Percentiles rank a stretch among this genome's conserved stretches.
Conservation (phyloP, 2,113 vertebrate species). For the Vidua chalybeata region DNA sequence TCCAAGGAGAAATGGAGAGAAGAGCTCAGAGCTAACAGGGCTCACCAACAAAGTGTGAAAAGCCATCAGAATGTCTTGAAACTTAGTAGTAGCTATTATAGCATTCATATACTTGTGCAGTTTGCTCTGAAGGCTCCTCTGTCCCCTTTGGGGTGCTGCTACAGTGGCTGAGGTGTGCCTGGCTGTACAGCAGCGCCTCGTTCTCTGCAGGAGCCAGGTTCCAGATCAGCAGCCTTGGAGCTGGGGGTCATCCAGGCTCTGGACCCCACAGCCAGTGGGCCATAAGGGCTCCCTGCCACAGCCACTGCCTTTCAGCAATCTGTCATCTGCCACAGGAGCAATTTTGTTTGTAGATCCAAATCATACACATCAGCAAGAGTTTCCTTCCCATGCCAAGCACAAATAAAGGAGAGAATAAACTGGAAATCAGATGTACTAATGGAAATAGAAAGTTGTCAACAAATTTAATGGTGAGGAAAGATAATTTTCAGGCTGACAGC, state of each 20-base stretch:
- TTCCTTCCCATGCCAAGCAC: neutral
- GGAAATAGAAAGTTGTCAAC: neutral
- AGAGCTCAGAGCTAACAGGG: neutral
- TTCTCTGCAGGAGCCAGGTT: neutral
- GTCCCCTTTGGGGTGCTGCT: neutral
- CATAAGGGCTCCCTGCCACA: neutral
- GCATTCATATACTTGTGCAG: neutral
- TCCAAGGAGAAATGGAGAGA: neutral
- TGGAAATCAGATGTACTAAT: neutral
- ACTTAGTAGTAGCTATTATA: neutral
- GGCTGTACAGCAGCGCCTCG: neutral
- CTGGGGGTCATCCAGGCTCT: neutral
- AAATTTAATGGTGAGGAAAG: neutral
- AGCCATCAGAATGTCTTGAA: neutral
- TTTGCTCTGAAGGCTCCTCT: neutral
- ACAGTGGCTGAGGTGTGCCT: neutral
- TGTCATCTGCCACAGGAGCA: neutral
- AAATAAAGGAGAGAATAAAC: constrained; percentile 4
- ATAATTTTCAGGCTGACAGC: constrained; percentile 30
- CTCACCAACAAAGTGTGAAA: neutral
- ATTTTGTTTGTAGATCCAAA: neutral
- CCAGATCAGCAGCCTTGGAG: neutral
- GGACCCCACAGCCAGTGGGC: accelerated
- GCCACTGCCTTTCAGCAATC: neutral
- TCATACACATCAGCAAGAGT: neutral